These are phyloP conservation scores for Amphilophus citrinellus DNA, from an alignment of 2,113 vertebrate genomes.

Conservation along the genomic window DNA sequence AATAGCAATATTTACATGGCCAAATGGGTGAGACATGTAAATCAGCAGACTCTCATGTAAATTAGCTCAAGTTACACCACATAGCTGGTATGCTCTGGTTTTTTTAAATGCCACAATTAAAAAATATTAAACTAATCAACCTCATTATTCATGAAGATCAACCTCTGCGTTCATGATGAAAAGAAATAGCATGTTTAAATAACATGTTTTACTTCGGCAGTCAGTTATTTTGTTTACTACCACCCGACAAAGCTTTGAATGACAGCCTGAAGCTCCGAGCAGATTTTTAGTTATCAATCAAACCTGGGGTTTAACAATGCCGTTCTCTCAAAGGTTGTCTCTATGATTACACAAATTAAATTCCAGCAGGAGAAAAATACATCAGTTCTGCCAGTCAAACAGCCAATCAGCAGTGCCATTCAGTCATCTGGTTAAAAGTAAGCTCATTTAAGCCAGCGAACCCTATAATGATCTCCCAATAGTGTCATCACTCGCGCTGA, in stretches of 20 bases:
- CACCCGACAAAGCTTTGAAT: not conserved
- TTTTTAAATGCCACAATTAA: constrained; percentile 35
- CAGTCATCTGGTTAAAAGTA: constrained; percentile 48
- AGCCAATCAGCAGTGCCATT: constrained; percentile 27
- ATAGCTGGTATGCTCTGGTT: constrained; percentile 1
- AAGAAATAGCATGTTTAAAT: constrained; percentile 4
- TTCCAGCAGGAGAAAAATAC: constrained; percentile 44
- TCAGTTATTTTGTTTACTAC: not conserved
- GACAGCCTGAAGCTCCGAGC: constrained; percentile 8
- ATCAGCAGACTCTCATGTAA: constrained; percentile 33
- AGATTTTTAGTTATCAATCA: constrained; percentile 43
- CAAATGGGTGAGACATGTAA: constrained; percentile 50
- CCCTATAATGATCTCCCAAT: constrained; percentile 65
- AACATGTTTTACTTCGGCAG: not conserved
- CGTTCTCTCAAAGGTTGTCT: constrained; percentile 32
- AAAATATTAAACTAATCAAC: constrained; percentile 24
- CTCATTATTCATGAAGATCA: not conserved
- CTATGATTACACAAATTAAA: constrained; percentile 59
- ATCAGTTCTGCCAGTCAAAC: constrained; percentile 52
- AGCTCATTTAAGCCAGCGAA: constrained; percentile 49
- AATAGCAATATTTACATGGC: constrained; percentile 35
- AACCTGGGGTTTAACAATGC: constrained; percentile 26
- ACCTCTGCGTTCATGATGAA: not conserved
- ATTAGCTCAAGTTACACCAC: constrained; percentile 41
- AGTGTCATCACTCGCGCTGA: constrained; percentile 63